Evolutionary conservation across 2,797 vertebrate species (phyloP), one percentile per base, ranked within the genome.

Genomic region (Macropodus opercularis): DNA sequence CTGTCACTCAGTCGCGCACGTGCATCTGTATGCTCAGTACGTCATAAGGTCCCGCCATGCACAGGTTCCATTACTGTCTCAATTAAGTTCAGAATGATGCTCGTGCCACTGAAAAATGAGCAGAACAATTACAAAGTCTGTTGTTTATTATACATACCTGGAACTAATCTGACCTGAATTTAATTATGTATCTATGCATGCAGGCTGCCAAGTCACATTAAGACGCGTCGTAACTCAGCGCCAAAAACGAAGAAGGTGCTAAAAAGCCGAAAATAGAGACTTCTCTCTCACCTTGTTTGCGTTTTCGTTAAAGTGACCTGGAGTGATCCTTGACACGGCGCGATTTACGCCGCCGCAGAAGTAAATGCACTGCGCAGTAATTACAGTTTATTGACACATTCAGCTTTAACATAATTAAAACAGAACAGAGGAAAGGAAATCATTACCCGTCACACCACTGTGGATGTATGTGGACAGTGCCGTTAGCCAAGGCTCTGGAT

Each of bases 1-100:
- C 60, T 5, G 38, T 55, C 64, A 69, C 59, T 22, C 24, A 74
- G 12, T 31, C 24, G 31, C 38, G 31, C 39, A 42, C 29, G 19
- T 24, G 8, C 35, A 36, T 78, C 32, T 64, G 43, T 42, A 56
- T 47, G 46, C 36, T 10, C 26, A 27, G 54, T 42, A 38, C 15
- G 56, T 35, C 52, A 22, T 8, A n/a, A n/a, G 7, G 32, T 15
- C 29, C 27, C 41, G 27, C 31, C 52, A 31, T 35, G 21, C 40
- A 34, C 17, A 26, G n/a, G 24, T 40, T 51, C 32, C 9, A 21
- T 19, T 27, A 11, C 15, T 32, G 21, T 54, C 15, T 12, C n/a
- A 24, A 40, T 42, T 35, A 15, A 13, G 2, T 29, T 59, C 23
- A 3, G 23, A 32, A 3, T 4, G 8, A 10, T 11, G 32, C 38